A percentile compares a stretch with the other conserved stretches of the same genome.
phyloP scores from a whole-genome alignment of 2,797 vertebrate species.

The Eidolon dupreanum region DNA sequence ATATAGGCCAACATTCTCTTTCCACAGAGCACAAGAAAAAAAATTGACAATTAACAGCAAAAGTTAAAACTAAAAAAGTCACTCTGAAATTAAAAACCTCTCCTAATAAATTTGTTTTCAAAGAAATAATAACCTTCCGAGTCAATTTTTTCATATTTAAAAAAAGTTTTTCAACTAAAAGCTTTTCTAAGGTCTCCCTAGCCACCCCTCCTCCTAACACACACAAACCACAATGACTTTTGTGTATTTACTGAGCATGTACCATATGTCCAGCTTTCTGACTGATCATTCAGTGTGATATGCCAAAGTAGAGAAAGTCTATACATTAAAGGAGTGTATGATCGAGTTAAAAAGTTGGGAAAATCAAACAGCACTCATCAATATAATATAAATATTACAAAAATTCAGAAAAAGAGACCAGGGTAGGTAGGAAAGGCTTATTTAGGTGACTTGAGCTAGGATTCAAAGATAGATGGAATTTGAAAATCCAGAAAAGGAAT shows the following conservation, averaged over 20 bases:
- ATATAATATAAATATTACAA: not conserved
- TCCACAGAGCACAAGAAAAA: not conserved
- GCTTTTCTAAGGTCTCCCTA: not conserved
- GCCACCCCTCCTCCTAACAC: not conserved
- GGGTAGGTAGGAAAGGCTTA: not conserved
- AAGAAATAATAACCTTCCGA: not conserved
- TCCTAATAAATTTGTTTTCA: not conserved
- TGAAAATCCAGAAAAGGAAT: constrained; percentile 7
- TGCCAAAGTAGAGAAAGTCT: not conserved
- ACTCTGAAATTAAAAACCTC: not conserved
- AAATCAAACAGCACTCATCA: not conserved
- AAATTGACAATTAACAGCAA: not conserved
- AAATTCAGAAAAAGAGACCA: not conserved
- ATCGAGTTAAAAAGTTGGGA: not conserved
- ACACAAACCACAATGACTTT: not conserved
- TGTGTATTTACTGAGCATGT: not conserved
- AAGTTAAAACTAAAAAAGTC: not conserved
- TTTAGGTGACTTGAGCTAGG: not conserved
- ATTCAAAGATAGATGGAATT: not conserved
- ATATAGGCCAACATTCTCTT: not conserved
- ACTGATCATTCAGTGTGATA: not conserved
- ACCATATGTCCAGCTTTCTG: not conserved
- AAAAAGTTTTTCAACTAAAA: constrained; percentile 13
- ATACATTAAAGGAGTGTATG: not conserved
- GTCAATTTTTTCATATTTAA: not conserved